A percentile compares a stretch with the other conserved stretches of the same genome.
Evolutionary conservation across 2,888 invertebrate genomes (phyloP).

Genomic region (Lochmaea crataegi): DNA sequence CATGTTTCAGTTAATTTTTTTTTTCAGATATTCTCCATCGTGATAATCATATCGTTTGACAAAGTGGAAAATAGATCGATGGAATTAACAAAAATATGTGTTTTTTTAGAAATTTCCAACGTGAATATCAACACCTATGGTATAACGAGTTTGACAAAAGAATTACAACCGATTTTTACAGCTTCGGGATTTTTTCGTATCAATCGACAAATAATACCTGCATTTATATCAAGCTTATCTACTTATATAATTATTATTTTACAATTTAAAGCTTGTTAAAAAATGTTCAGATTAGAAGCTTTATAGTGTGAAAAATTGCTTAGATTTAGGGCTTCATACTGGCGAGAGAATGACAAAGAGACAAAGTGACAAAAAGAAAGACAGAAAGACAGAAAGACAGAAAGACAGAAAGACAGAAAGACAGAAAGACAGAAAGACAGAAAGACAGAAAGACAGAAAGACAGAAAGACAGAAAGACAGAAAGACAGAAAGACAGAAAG

Average conservation of each 20-base stretch:
- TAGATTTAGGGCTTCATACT: too few relatives aligned
- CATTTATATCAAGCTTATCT: conserved; percentile 33
- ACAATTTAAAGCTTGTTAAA: conserved; percentile 26
- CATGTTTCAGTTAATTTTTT: too few relatives aligned
- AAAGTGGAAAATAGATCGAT: conserved; percentile 27
- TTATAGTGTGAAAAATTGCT: too few relatives aligned
- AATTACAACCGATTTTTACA: conserved; percentile 31
- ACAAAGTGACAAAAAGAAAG: too few relatives aligned
- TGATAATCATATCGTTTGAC: conserved; percentile 29
- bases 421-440: too few relatives aligned
- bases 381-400: too few relatives aligned
- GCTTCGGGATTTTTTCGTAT: conserved; percentile 36
- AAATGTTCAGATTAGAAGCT: neutral
- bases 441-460: too few relatives aligned
- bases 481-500: too few relatives aligned
- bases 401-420: too few relatives aligned
- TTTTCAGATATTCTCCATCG: conserved; percentile 15
- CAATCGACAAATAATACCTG: conserved; percentile 31
- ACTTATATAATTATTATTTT: conserved; percentile 39
- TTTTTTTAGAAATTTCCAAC: conserved; percentile 24
- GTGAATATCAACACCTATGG: neutral
- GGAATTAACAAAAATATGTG: conserved; percentile 29
- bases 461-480: too few relatives aligned
- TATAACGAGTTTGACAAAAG: conserved; percentile 18
- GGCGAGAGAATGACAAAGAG: too few relatives aligned